phyloP scores from a whole-genome alignment of 2,888 invertebrate genomes.

The Thymelicus sylvestris region DNA sequence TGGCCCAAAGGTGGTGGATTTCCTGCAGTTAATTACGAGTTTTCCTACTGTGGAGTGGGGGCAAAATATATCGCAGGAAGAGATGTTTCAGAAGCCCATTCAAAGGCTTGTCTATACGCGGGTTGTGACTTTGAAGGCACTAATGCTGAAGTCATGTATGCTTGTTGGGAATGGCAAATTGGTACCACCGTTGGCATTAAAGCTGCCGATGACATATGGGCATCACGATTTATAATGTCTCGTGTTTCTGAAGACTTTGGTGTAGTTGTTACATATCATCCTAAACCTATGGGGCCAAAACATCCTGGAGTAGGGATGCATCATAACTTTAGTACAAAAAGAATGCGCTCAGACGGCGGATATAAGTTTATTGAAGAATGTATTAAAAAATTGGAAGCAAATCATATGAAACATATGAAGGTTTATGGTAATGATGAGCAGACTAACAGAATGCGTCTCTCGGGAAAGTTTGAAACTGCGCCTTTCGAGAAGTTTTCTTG shows the following conservation, averaged over 20 bases:
- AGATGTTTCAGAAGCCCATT: slow-evolving; percentile 96
- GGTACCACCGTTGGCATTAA: slow-evolving; percentile 95
- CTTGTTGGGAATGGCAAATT: slow-evolving; percentile 95
- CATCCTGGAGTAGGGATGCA: slow-evolving; percentile 95
- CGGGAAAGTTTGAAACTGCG: slow-evolving; percentile 97
- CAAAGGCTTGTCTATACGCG: slow-evolving; percentile 93
- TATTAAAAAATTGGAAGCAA: slow-evolving; percentile 94
- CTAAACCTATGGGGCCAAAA: slow-evolving; percentile 92
- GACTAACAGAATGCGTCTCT: slow-evolving; percentile 96
- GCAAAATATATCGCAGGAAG: slow-evolving; percentile 96
- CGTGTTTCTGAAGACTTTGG: slow-evolving; percentile 95
- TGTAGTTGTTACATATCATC: slow-evolving; percentile 87
- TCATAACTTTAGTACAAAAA: slow-evolving; percentile 94
- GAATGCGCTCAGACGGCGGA: slow-evolving; percentile 93
- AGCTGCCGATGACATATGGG: slow-evolving; percentile 94
- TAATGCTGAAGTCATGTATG: slow-evolving; percentile 98
- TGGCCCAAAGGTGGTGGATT: slow-evolving; percentile 98
- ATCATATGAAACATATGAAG: slow-evolving; percentile 95
- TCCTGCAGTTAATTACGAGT: slow-evolving; percentile 94
- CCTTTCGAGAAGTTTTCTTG: slow-evolving; percentile 96
- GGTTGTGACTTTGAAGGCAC: slow-evolving; percentile 96
- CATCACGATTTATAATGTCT: slow-evolving; percentile 92
- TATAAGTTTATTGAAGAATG: slow-evolving; percentile 91
- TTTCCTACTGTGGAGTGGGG: slow-evolving; percentile 96
- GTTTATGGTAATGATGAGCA: slow-evolving; percentile 95